These are phyloP conservation scores for Dunckerocampus dactyliophorus DNA, from an alignment of 2,113 vertebrate species.

Conservation along the genomic window DNA sequence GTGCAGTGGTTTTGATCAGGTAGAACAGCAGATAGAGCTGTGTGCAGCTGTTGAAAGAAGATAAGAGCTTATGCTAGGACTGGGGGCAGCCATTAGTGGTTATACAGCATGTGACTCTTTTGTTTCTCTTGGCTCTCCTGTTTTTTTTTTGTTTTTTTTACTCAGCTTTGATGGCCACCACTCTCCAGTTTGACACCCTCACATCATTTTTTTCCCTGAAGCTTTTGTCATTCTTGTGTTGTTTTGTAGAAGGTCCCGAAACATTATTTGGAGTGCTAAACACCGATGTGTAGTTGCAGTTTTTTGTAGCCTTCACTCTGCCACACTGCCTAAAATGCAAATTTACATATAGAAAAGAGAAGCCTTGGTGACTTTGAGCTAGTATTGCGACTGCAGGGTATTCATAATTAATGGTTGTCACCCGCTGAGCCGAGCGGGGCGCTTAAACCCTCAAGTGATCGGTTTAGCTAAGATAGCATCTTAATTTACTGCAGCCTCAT, in stretches of 20 bases:
- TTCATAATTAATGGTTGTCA: slow-evolving; percentile 3
- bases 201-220: not conserved
- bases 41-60: slow-evolving; percentile 54
- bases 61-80: slow-evolving; percentile 42
- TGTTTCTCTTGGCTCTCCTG: slow-evolving; percentile 33
- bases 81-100: slow-evolving; percentile 38
- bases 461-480: slow-evolving; percentile 9
- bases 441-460: slow-evolving; percentile 1
- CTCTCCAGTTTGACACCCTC: slow-evolving; percentile 18
- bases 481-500: slow-evolving; percentile 6
- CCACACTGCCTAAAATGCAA: not conserved
- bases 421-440: not conserved
- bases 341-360: not conserved
- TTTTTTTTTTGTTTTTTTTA: too few relatives aligned
- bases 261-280: slow-evolving; percentile 1
- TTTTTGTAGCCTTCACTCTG: not conserved
- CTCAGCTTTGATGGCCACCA: slow-evolving; percentile 18
- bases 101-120: slow-evolving; percentile 34
- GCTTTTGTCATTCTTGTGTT: slow-evolving; percentile 7
- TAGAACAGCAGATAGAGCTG: slow-evolving; percentile 15
- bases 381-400: not conserved
- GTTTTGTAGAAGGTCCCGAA: not conserved
- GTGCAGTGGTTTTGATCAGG: slow-evolving; percentile 30
- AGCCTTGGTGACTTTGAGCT: not conserved
- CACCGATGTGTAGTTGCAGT: not conserved